A percentile compares a stretch with the other conserved stretches of the same genome.
Evolutionary conservation across 2,113 vertebrate species (phyloP).

Genomic region (Nerophis ophidion): DNA sequence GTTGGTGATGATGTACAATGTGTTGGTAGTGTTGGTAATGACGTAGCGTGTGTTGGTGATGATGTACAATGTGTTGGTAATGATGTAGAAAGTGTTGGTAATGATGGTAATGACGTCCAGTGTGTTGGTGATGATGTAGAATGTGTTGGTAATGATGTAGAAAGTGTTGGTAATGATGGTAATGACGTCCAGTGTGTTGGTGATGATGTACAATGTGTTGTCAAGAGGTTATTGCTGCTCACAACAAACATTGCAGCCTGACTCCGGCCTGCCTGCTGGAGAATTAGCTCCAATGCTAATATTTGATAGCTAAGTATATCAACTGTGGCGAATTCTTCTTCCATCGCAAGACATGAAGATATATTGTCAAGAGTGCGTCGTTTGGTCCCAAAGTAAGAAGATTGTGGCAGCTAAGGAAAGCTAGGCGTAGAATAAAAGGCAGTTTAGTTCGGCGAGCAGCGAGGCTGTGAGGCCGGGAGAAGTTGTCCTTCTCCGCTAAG

Average conservation of each 20-base stretch:
- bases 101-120: too few species aligned
- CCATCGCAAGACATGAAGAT: not conserved
- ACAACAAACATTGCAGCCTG: constrained; percentile 8
- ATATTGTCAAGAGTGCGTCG: not conserved
- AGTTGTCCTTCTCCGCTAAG: constrained; percentile 53
- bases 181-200: too few species aligned
- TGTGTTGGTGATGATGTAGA: too few species aligned
- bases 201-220: too few species aligned
- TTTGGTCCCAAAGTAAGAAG: too few species aligned
- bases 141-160: too few species aligned
- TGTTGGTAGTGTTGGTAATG: too few species aligned
- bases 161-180: too few species aligned
- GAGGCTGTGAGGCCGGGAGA: constrained; percentile 52
- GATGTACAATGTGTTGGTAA: too few species aligned
- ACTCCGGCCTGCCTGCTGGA: not conserved
- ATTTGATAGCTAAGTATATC: not conserved
- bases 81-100: too few species aligned
- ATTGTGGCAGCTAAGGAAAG: not conserved
- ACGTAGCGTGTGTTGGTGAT: too few species aligned
- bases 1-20: too few species aligned
- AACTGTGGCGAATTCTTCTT: not conserved
- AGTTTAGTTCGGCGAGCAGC: constrained; percentile 17
- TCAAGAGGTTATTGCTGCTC: not conserved
- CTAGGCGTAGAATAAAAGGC: constrained; percentile 9
- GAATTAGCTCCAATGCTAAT: not conserved